Percentiles rank a stretch among this genome's conserved stretches.
Evolutionary conservation across 2,888 invertebrate genomes (phyloP).

Genomic region (Chaetoderma sp.): DNA sequence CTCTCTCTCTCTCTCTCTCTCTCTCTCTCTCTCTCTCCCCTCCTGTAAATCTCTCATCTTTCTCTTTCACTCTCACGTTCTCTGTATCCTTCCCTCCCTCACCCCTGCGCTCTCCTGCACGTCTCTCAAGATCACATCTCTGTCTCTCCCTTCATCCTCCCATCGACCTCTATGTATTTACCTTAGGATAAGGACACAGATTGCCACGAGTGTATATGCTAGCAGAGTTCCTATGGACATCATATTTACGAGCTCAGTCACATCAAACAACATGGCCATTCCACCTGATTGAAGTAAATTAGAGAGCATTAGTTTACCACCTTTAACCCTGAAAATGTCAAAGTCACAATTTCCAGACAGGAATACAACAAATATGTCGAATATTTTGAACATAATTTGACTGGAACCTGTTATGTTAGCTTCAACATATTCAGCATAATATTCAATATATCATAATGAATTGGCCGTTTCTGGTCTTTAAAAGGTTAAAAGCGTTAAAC

Average conservation of each 20-base stretch:
- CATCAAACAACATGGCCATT: conserved; percentile 67
- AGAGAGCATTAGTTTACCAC: no score
- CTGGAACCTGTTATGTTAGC: neutral
- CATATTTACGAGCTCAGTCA: conserved; percentile 68
- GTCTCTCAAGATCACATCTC: neutral
- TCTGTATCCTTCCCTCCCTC: neutral
- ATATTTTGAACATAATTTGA: neutral
- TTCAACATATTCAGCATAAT: neutral
- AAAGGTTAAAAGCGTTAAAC: neutral
- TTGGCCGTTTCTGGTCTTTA: no score
- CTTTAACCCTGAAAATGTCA: neutral
- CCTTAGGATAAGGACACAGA: conserved; percentile 66
- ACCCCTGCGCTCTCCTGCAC: no score
- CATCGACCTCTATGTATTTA: conserved; percentile 25
- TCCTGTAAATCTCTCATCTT: neutral
- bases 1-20: no score
- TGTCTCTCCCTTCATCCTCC: neutral
- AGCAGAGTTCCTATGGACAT: conserved; percentile 69
- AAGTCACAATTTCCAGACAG: neutral
- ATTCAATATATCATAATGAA: no score
- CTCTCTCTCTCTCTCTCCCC: neutral
- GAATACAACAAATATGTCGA: neutral
- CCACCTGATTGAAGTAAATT: conserved; percentile 51
- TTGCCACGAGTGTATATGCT: conserved; percentile 67
- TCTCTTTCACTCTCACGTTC: neutral